Evolutionary conservation across 2,888 invertebrate species (phyloP), one percentile per base, ranked within the genome.

Genomic region (Epinotia brunnichana): DNA sequence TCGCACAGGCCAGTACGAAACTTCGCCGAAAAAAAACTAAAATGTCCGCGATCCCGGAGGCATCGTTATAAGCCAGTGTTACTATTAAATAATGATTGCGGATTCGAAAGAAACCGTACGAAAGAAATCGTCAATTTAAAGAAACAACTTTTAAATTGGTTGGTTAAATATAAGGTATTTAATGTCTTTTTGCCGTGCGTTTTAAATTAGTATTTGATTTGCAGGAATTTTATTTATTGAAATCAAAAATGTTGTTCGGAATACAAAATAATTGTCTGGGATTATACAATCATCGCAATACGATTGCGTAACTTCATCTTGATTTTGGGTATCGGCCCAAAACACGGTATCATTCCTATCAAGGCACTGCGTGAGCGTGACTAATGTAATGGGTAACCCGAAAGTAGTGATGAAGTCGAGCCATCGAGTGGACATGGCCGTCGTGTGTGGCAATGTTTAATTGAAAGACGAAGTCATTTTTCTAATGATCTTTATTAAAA

Each of bases 341-440:
- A 57, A 53, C 10, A 63, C 57, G 35, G 51, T 48, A 71, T 9
- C 29, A 41, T 54, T 67, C 53, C 35, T 56, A 71, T 61, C 54
- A 48, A 71, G 73, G 56, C 54, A 74, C 74, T 76, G 77, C 80
- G 82, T 82, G 81, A 84, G 77, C 80, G 82, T 82, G 81, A 84
- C 77, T 81, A 81, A 83, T 83, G 79, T 76, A 77, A 82, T 78
- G 77, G 77, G 76, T 78, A 77, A 81, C 76, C 78, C 79, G 78
- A 81, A 76, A 79, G 76, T 78, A 81, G 76, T 82, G 81, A 82
- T 79, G 78, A 74, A 77, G 78, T 77, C 79, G 77, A 76, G 39
- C 62, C 48, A 61, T 56, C 44, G 66, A 7, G 3, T 53, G 10
- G 56, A 53, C 56, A 48, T 15, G 44, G 24, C 15, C 56, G 66